These are phyloP conservation scores for Spinus pinus DNA, from an alignment of 2,797 vertebrate genomes.

Conservation along the genomic window DNA sequence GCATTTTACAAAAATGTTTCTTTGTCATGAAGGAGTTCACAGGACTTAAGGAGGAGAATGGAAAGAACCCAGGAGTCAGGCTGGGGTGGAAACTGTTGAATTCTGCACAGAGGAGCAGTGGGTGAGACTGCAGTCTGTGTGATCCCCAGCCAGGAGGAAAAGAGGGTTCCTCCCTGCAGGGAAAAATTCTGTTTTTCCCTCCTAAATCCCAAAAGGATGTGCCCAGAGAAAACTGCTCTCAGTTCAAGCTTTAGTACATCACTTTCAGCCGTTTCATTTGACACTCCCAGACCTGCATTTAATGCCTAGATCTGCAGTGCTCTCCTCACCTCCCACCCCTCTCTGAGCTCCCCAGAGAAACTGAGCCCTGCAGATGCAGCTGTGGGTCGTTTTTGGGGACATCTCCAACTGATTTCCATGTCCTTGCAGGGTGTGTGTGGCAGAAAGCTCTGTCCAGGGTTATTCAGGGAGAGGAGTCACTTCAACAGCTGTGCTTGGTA, in stretches of 20 bases:
- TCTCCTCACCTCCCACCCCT: not conserved
- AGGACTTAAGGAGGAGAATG: not conserved
- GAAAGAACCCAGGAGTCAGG: not conserved
- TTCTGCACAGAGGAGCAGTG: no score
- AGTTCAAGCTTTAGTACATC: not conserved
- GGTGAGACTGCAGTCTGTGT: not conserved
- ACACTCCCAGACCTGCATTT: fast-evolving
- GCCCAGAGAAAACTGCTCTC: not conserved
- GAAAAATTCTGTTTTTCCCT: not conserved
- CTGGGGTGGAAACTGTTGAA: not conserved
- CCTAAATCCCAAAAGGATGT: not conserved
- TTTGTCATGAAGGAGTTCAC: not conserved
- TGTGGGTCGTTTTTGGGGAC: not conserved
- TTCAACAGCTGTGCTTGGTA: not conserved
- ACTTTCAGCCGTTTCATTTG: not conserved
- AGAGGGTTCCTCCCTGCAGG: not conserved
- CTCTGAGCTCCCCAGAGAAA: not conserved
- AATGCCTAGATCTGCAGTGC: not conserved
- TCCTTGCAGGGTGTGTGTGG: not conserved
- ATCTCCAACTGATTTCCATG: fast-evolving
- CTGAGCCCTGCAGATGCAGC: not conserved
- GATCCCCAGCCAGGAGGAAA: not conserved
- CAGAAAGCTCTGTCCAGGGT: not conserved
- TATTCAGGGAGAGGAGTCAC: not conserved
- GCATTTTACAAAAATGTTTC: not conserved